Evolutionary conservation across 1,140 invertebrate species (phyloP).

Genomic region (Chymomyza costata): DNA sequence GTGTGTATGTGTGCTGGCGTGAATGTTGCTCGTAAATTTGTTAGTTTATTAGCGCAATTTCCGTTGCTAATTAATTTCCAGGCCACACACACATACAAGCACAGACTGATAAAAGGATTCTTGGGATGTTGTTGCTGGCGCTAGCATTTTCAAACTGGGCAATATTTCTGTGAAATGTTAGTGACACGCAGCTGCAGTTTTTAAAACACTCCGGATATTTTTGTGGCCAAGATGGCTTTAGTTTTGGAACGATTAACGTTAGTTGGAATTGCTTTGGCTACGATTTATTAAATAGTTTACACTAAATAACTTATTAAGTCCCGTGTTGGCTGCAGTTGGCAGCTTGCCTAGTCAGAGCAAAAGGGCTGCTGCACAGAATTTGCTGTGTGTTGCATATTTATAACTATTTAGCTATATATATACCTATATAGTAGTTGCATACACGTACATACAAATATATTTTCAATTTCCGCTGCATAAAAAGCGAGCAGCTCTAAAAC

Average conservation of each 20-base stretch:
- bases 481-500: conserved; percentile 21
- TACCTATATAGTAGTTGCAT: too few species aligned
- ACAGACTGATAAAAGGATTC: conserved; percentile 3
- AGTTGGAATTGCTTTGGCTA: conserved; percentile 1
- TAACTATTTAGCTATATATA: background rate
- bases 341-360: too few species aligned
- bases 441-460: conserved; percentile 19
- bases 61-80: conserved; percentile 73
- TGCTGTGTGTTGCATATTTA: too few species aligned
- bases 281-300: too few species aligned
- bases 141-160: conserved; percentile 4
- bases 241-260: too few species aligned
- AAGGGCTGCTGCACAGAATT: too few species aligned
- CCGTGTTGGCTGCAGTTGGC: too few species aligned
- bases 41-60: conserved; percentile 74
- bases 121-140: conserved; percentile 5
- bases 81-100: conserved; percentile 43
- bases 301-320: too few species aligned
- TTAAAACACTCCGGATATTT: conserved; percentile 47
- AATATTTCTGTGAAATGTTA: conserved; percentile 46
- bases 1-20: conserved; percentile 34
- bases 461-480: conserved; percentile 39
- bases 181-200: conserved; percentile 64
- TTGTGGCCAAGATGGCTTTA: conserved; percentile 1
- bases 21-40: conserved; percentile 71